Conservation (phyloP, 2,797 vertebrate genomes). For the Liparis tanakae region DNA sequence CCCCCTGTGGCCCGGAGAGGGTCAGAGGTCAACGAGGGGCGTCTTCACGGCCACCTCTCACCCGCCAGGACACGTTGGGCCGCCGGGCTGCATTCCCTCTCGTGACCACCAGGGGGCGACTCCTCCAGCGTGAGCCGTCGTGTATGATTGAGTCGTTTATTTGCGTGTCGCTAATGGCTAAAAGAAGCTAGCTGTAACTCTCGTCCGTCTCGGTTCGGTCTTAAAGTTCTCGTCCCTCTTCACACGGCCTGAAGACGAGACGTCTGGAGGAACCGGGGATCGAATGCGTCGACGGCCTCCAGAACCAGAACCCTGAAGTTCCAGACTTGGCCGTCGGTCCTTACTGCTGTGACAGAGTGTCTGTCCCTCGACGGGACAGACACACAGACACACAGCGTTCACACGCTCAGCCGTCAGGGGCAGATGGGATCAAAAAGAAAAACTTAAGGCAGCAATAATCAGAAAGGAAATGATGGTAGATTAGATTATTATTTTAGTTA, state of each 20-base stretch:
- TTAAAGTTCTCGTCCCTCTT: background rate
- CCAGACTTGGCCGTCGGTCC: background rate
- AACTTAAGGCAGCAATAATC: too few relatives aligned
- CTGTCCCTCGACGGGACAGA: too few relatives aligned
- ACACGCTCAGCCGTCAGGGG: too few relatives aligned
- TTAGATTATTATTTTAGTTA: too few relatives aligned
- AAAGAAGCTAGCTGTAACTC: background rate
- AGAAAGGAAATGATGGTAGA: too few relatives aligned
- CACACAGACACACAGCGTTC: too few relatives aligned
- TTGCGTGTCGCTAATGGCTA: background rate
- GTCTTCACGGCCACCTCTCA: constrained; percentile 25
- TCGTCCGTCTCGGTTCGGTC: background rate
- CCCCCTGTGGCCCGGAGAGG: constrained; percentile 39
- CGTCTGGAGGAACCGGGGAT: background rate
- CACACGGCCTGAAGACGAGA: background rate
- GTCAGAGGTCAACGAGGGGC: constrained; percentile 61
- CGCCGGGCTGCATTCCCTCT: background rate
- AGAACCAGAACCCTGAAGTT: background rate
- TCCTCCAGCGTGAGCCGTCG: too few relatives aligned
- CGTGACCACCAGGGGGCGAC: too few relatives aligned
- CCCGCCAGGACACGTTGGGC: constrained; percentile 18
- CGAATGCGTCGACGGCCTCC: background rate
- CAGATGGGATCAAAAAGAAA: too few relatives aligned
- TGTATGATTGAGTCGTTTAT: background rate
- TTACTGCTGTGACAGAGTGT: background rate